Evolutionary conservation across 2,797 vertebrate species (phyloP).

Genomic region (Phaenicophaeus curvirostris): DNA sequence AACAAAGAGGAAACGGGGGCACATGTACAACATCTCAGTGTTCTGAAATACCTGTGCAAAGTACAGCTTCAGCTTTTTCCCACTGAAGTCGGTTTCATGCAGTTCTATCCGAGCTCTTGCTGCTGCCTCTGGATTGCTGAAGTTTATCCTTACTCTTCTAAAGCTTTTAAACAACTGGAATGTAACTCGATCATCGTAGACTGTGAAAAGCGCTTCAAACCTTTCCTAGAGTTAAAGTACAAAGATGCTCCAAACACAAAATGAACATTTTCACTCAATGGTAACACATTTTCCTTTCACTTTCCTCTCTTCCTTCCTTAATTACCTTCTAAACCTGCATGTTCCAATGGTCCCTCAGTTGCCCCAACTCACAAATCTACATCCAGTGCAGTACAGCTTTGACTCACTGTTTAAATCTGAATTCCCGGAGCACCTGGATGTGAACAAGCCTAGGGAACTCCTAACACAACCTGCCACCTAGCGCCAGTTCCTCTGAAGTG

Average conservation of each 20-base stretch:
- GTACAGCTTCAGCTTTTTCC: slow-evolving; percentile 94
- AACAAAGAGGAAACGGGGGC: neutral
- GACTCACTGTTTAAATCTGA: neutral
- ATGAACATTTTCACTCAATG: neutral
- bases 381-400: neutral
- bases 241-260: slow-evolving; percentile 14
- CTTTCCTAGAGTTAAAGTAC: slow-evolving; percentile 81
- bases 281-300: neutral
- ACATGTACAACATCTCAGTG: neutral
- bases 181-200: slow-evolving; percentile 90
- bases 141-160: slow-evolving; percentile 94
- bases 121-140: slow-evolving; percentile 92
- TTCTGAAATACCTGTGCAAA: slow-evolving; percentile 88
- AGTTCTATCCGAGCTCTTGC: slow-evolving; percentile 94
- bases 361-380: neutral
- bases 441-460: neutral
- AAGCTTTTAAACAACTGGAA: slow-evolving; percentile 99
- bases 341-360: neutral
- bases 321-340: neutral
- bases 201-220: slow-evolving; percentile 91
- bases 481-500: neutral
- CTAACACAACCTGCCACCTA: neutral
- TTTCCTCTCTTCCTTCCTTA: neutral
- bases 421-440: accelerated
- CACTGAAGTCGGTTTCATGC: slow-evolving; percentile 91